These are phyloP conservation scores for Grallaria varia DNA, from an alignment of 2,113 vertebrate species.

Conservation along the genomic window DNA sequence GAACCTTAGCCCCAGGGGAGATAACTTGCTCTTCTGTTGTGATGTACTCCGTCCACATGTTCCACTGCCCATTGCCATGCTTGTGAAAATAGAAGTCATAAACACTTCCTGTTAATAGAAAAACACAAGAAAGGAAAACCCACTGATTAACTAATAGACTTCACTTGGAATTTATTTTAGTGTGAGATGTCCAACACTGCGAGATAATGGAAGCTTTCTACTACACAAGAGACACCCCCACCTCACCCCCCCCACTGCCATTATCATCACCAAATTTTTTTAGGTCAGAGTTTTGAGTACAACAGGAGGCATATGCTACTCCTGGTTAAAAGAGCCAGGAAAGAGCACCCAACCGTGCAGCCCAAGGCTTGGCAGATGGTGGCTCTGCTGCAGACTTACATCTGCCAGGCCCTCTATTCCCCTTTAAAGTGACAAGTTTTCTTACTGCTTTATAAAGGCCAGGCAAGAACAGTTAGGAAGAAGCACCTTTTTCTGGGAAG, in stretches of 20 bases:
- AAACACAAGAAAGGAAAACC: neutral
- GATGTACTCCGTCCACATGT: conserved; percentile 84
- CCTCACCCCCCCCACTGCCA: accelerated
- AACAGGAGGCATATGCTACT: neutral
- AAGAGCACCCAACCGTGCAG: neutral
- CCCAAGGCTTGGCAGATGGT: neutral
- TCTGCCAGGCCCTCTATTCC: neutral
- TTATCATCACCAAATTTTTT: neutral
- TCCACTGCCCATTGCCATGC: conserved; percentile 83
- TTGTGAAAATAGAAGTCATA: conserved; percentile 92
- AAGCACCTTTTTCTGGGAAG: conserved; percentile 87
- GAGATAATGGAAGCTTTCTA: neutral
- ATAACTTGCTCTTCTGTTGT: conserved; percentile 80
- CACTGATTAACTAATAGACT: neutral
- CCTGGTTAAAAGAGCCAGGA: neutral
- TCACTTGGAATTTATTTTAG: neutral
- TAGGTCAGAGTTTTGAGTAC: neutral
- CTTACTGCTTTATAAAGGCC: neutral
- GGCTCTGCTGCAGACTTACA: neutral
- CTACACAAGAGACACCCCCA: neutral
- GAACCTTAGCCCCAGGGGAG: conserved; percentile 78
- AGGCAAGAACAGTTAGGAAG: neutral
- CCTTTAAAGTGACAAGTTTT: neutral
- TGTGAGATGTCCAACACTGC: neutral
- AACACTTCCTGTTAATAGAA: conserved; percentile 78